A percentile compares a stretch with the other conserved stretches of the same genome.
Conservation (phyloP, 2,113 vertebrate species). For the Oryzias melastigma region DNA sequence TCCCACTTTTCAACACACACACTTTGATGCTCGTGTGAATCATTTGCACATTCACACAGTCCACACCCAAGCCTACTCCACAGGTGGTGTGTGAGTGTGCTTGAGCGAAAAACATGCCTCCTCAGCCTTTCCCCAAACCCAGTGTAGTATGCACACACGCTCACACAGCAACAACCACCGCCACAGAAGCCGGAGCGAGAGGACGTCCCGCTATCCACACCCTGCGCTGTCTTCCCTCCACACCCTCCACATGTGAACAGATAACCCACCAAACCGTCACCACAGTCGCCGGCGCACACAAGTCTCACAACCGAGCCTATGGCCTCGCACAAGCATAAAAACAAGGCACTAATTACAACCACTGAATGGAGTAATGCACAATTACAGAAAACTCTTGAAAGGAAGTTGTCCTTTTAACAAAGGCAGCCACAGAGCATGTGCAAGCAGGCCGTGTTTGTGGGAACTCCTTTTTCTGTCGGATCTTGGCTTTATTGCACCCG, state of each 20-base stretch:
- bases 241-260: conserved; percentile 74
- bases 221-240: conserved; percentile 65
- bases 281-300: conserved; percentile 58
- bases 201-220: conserved; percentile 54
- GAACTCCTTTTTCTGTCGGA: conserved; percentile 53
- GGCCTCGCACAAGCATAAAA: conserved; percentile 67
- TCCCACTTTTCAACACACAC: conserved; percentile 30
- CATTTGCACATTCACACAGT: conserved; percentile 65
- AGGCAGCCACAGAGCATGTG: conserved; percentile 44
- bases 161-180: conserved; percentile 47
- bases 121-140: conserved; percentile 18
- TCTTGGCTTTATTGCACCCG: conserved; percentile 59
- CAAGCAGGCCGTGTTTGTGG: conserved; percentile 43
- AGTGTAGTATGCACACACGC: conserved; percentile 5
- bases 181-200: conserved; percentile 53
- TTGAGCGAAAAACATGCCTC: conserved; percentile 36
- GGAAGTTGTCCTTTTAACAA: conserved; percentile 52
- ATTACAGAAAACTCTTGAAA: conserved; percentile 46
- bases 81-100: conserved; percentile 60
- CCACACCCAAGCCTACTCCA: conserved; percentile 57
- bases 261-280: conserved; percentile 46
- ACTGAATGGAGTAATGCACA: conserved; percentile 48
- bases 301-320: conserved; percentile 49
- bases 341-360: conserved; percentile 71
- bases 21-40: conserved; percentile 69